Base-by-base conservation (phyloP, 2,113 vertebrate genomes). In the Nesoenas mayeri region DNA sequence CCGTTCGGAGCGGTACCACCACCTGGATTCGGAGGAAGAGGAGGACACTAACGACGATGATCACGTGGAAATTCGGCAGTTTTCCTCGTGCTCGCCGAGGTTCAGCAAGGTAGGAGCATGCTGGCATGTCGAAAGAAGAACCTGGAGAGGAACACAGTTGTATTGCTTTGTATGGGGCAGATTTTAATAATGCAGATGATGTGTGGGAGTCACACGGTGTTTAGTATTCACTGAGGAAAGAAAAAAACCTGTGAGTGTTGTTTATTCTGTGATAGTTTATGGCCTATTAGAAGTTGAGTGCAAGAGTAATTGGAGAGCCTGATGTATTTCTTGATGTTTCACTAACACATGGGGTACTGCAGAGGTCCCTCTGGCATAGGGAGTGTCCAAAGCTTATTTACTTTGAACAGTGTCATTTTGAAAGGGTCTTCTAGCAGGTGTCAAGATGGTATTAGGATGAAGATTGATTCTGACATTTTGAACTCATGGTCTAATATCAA, bases 11-110 rank as follows among this genome's bases (percentile, higher is more conserved):
- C 97, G 99, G 22, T 99, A 99, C 97, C 99, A 99, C 42, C 99
- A 99, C 56, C 18, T 99, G 79, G 99, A 99, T 93, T 99, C 99
- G 0, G 99, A 99, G 85, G 99, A 99, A 1, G 99, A 99, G 58
- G 99, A 99, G 31, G 99, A 99, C 95, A 99, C 98, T 44, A 99
- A 99, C 69, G 99, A 99, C 60, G 99, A 99, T 3, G 99, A 99
- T 81, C 99, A 98, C 0, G 97, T 99, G 57, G 99, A 99, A 97
- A 99, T 99, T 31, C 98, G 99, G 20, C 99, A 99, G 97, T 99
- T 99, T 95, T 99, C 99, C 12, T 99, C 99, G 9, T 99, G 99
- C 93, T 99, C 99, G 0, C 99, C 99, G 1, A 98, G 99, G 58
- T 99, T 99, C 97, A 99, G 98, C 98, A 99, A 99, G 98, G 99